Percentiles rank a stretch among this genome's conserved stretches.
These are phyloP conservation scores for Globodera rostochiensis DNA, from an alignment of 1,140 invertebrate genomes.

Conservation along the genomic window DNA sequence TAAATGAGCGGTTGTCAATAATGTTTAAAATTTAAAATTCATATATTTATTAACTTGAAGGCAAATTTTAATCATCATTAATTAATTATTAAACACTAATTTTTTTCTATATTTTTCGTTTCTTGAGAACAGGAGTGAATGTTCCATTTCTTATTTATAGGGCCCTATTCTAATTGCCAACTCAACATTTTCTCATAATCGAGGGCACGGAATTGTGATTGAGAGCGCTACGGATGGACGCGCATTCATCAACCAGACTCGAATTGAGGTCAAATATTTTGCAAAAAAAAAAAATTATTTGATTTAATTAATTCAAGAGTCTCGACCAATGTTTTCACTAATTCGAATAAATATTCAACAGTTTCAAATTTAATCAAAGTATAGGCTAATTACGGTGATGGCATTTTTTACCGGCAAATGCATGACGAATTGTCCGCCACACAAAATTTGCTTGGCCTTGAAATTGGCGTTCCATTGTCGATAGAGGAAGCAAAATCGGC, in stretches of 20 bases:
- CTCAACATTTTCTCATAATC: conserved; percentile 56
- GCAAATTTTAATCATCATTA: too few species aligned
- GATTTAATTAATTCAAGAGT: too few species aligned
- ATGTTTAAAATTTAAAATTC: too few species aligned
- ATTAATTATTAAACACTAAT: too few species aligned
- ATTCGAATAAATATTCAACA: too few species aligned
- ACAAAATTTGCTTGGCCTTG: conserved; percentile 35
- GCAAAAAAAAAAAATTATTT: too few species aligned
- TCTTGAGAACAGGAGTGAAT: neutral
- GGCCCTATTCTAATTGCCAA: conserved; percentile 63
- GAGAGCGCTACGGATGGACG: conserved; percentile 63
- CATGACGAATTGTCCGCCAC: conserved; percentile 35
- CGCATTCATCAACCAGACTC: conserved; percentile 59
- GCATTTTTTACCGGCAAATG: conserved; percentile 56
- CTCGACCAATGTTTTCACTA: too few species aligned
- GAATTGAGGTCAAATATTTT: conserved; percentile 36
- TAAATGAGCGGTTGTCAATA: too few species aligned
- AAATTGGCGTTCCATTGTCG: conserved; percentile 6
- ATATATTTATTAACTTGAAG: too few species aligned
- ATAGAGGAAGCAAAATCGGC: neutral
- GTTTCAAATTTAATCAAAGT: conserved; percentile 4
- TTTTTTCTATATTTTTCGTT: too few species aligned
- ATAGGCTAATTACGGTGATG: conserved; percentile 54
- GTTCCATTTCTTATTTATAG: neutral
- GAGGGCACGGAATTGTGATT: conserved; percentile 61